These are phyloP conservation scores for Microtus ochrogaster DNA, from an alignment of 2,113 vertebrate species.

Conservation along the genomic window DNA sequence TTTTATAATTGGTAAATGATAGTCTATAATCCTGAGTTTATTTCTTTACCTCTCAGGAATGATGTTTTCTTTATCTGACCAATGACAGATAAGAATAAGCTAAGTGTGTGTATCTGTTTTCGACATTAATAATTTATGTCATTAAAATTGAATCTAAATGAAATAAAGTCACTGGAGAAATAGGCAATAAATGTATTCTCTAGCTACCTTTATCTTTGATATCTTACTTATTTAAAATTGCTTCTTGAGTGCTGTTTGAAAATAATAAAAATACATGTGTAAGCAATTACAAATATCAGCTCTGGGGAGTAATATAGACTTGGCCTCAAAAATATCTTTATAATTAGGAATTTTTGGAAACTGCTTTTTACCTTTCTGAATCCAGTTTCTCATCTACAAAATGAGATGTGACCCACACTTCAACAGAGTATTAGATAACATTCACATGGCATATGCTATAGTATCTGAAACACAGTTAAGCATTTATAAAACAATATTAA, in stretches of 20 bases:
- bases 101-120: constrained; percentile 18
- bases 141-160: constrained; percentile 30
- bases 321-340: constrained; percentile 37
- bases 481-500: constrained; percentile 27
- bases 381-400: constrained; percentile 44
- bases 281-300: not conserved
- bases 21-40: constrained; percentile 44
- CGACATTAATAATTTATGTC: constrained; percentile 5
- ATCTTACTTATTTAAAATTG: constrained; percentile 8
- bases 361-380: not conserved
- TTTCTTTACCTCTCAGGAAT: constrained; percentile 31
- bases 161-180: constrained; percentile 36
- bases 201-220: constrained; percentile 34
- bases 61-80: not conserved
- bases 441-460: not conserved
- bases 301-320: constrained; percentile 35
- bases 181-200: not conserved
- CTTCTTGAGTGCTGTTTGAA: constrained; percentile 24
- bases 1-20: constrained; percentile 51
- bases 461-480: constrained; percentile 13
- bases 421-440: not conserved
- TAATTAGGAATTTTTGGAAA: not conserved
- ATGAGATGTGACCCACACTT: not conserved
- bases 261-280: not conserved
- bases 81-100: constrained; percentile 24